A percentile compares a stretch with the other conserved stretches of the same genome.
phyloP scores from a whole-genome alignment of 2,888 invertebrate genomes.

The Ophraella communa region DNA sequence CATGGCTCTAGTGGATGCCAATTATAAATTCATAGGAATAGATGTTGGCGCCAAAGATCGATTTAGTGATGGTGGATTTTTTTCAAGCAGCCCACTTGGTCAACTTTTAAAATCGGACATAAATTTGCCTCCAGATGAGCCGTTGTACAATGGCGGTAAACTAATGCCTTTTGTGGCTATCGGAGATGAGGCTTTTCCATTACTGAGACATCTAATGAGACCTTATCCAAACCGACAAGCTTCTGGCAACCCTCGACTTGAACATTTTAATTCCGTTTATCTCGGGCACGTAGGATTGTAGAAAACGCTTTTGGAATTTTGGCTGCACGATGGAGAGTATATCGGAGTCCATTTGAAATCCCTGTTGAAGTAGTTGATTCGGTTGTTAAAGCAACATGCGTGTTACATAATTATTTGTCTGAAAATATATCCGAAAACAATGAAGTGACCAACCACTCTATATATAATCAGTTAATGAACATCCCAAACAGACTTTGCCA shows the following conservation, averaged over 20 bases:
- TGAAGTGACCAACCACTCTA: too few species aligned
- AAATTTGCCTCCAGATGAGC: conserved; percentile 6
- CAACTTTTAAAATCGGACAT: background rate
- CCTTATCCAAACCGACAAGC: conserved; percentile 10
- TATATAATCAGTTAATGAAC: background rate
- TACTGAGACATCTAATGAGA: conserved; percentile 2
- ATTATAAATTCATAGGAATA: conserved; percentile 42
- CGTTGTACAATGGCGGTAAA: conserved; percentile 7
- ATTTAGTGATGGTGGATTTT: conserved; percentile 43
- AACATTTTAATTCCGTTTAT: conserved; percentile 1
- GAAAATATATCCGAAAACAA: too few species aligned
- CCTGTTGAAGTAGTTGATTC: too few species aligned
- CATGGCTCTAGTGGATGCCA: conserved; percentile 41
- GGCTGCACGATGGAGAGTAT: background rate
- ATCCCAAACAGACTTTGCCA: background rate
- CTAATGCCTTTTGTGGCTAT: conserved; percentile 6
- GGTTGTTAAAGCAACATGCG: too few species aligned
- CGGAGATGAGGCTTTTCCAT: conserved; percentile 5
- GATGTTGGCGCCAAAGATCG: conserved; percentile 44
- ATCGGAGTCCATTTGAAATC: conserved; percentile 9
- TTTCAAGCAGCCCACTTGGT: conserved; percentile 33
- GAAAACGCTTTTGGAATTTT: too few species aligned
- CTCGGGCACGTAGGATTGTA: too few species aligned
- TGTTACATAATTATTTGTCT: too few species aligned
- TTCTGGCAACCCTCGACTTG: conserved; percentile 1